Evolutionary conservation across 2,797 vertebrate genomes (phyloP).

Genomic region (Cuniculus paca): DNA sequence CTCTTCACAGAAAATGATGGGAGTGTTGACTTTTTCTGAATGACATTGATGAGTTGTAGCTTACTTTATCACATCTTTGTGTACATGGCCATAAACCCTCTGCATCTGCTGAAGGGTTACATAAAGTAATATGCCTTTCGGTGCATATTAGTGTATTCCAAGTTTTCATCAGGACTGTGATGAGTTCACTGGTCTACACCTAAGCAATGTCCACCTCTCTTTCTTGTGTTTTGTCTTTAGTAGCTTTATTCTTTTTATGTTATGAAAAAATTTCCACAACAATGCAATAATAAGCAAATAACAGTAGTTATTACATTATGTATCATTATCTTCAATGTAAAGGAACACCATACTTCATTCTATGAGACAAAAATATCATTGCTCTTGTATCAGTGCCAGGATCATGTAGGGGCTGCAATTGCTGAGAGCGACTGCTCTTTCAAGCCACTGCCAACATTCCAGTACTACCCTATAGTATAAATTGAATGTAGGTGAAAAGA

Average conservation of each 20-base stretch:
- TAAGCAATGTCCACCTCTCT: neutral
- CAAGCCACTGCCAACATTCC: neutral
- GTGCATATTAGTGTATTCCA: too few species aligned
- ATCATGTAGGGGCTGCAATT: neutral
- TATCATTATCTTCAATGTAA: neutral
- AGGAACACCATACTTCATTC: neutral
- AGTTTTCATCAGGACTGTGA: rapidly evolving
- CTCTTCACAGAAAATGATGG: neutral
- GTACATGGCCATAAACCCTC: neutral
- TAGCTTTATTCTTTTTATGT: too few species aligned
- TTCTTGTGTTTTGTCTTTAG: neutral
- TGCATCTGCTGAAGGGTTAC: neutral
- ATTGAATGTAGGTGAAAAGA: neutral
- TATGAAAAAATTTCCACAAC: too few species aligned
- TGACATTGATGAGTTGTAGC: neutral
- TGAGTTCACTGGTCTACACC: too few species aligned
- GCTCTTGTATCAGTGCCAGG: neutral
- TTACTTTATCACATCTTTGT: neutral
- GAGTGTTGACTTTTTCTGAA: neutral
- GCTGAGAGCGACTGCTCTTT: neutral
- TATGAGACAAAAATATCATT: neutral
- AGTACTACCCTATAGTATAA: neutral
- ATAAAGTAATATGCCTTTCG: neutral
- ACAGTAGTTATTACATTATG: too few species aligned
- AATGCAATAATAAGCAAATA: too few species aligned